A percentile compares a stretch with the other conserved stretches of the same genome.
phyloP scores from a whole-genome alignment of 2,888 invertebrate genomes.

The Odontomyia ornata region DNA sequence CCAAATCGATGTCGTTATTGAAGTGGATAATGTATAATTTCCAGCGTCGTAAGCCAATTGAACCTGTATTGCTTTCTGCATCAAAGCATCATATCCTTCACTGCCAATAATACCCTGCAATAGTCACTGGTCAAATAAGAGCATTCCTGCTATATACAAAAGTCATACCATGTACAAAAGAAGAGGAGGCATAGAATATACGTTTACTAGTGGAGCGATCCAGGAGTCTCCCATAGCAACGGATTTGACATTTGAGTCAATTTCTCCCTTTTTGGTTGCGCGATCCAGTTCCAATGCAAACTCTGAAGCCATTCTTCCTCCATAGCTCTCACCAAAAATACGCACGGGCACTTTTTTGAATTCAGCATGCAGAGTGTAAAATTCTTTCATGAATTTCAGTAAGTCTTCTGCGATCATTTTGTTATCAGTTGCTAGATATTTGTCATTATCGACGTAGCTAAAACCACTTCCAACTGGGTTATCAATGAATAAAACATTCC shows the following conservation, averaged over 20 bases:
- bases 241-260: slow-evolving; percentile 77
- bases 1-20: slow-evolving; percentile 71
- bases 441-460: slow-evolving; percentile 75
- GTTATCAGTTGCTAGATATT: slow-evolving; percentile 68
- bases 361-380: slow-evolving; percentile 73
- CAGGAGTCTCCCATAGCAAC: slow-evolving; percentile 88
- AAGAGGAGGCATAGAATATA: slow-evolving; percentile 83
- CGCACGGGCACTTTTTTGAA: slow-evolving; percentile 80
- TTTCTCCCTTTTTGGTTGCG: slow-evolving; percentile 71
- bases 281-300: slow-evolving; percentile 71
- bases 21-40: slow-evolving; percentile 70
- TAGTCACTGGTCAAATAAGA: neutral
- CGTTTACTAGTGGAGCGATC: slow-evolving; percentile 88
- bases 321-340: slow-evolving; percentile 90
- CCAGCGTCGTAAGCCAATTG: slow-evolving; percentile 68
- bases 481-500: slow-evolving; percentile 87
- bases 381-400: slow-evolving; percentile 74
- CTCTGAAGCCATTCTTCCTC: slow-evolving; percentile 91
- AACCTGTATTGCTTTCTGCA: slow-evolving; percentile 68
- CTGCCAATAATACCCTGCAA: slow-evolving; percentile 74
- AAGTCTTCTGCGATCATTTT: slow-evolving; percentile 79
- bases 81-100: slow-evolving; percentile 70
- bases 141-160: neutral
- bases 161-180: slow-evolving; percentile 72
- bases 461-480: slow-evolving; percentile 91